Percentiles rank a stretch among this genome's conserved stretches.
phyloP scores from a whole-genome alignment of 2,888 invertebrate species.

The Drosophila nigricruria region DNA sequence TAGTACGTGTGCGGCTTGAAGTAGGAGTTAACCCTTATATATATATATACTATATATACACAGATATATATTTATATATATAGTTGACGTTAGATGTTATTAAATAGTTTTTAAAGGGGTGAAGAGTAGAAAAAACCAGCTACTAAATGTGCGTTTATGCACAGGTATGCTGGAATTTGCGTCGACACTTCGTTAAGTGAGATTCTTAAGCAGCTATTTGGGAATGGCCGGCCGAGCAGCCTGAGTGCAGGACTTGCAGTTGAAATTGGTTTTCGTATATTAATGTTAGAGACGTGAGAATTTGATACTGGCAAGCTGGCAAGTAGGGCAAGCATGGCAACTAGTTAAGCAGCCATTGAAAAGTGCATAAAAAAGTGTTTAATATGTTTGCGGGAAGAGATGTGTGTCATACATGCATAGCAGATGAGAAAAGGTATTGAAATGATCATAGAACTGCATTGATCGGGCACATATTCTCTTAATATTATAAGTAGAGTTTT shows the following conservation, averaged over 20 bases:
- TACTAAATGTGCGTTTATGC: conserved; percentile 34
- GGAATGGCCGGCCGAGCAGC: background rate
- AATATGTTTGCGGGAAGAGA: background rate
- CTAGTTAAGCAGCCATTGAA: background rate
- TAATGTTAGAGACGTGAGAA: background rate
- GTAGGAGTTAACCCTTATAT: conserved; percentile 30
- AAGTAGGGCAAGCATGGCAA: no score
- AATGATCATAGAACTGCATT: background rate
- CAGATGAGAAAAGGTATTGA: background rate
- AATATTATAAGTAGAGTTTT: background rate
- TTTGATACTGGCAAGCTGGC: background rate
- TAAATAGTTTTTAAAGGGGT: conserved; percentile 48
- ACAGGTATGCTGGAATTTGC: conserved; percentile 23
- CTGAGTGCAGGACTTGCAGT: background rate
- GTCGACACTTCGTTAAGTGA: conserved; percentile 6
- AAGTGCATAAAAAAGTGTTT: background rate
- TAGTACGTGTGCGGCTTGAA: conserved; percentile 45
- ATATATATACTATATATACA: background rate
- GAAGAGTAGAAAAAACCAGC: background rate
- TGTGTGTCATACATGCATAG: background rate
- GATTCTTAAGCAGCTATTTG: conserved; percentile 10
- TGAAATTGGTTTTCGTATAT: conserved; percentile 6
- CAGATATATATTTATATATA: background rate
- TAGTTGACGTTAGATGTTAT: conserved; percentile 48
- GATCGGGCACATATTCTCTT: background rate